Base-by-base conservation (phyloP, 2,888 invertebrate genomes). In the Sphaerophoria rueppellii region DNA sequence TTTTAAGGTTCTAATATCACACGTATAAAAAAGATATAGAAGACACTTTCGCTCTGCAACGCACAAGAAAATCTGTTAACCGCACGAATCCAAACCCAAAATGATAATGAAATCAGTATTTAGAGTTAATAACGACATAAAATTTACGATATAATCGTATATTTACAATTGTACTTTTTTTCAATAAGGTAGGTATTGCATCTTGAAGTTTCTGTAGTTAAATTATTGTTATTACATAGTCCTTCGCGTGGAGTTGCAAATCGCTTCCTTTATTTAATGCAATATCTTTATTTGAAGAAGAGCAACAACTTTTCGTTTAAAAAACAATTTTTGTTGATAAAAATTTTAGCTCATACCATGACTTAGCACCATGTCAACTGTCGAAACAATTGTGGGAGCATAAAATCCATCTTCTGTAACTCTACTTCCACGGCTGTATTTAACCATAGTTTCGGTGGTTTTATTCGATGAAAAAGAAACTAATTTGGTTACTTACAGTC, bases 401-500 rank as follows among this genome's bases (percentile, higher is more conserved):
- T 24, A 2, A 24, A 24, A 24, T 24, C 24, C 24, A 24, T 24
- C 24, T 24, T 24, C 24, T 24, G 2, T 9, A 43, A 43, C 43
- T 11, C 9, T 11, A 43, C 9, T 12, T 43, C 12, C 4, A 4
- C 4, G 43, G 12, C 43, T 43, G 12, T 43, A 24, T 24, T 24
- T 43, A 9, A 43, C 7, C 43, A 11, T 4, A 43, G 43, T 43
- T 43, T 24, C 24, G 43, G 9, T 43, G 6, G 9, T 43, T 24
- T 16, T 2, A 54, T 16, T 54, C 5, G 11, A 32, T 16, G 4
- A 9, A 16, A 16, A 24, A 14, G 37, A 32, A 54, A 32, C 5
- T 57, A 57, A 57, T 57, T 57, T 57, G 57, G 37, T 37, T 6
- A 35, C 14, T 57, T 57, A 35, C 5, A 57, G n/a, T 57, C 57